A percentile compares a stretch with the other conserved stretches of the same genome.
Conservation (phyloP, 2,888 invertebrate genomes). For the Elmis aenea region DNA sequence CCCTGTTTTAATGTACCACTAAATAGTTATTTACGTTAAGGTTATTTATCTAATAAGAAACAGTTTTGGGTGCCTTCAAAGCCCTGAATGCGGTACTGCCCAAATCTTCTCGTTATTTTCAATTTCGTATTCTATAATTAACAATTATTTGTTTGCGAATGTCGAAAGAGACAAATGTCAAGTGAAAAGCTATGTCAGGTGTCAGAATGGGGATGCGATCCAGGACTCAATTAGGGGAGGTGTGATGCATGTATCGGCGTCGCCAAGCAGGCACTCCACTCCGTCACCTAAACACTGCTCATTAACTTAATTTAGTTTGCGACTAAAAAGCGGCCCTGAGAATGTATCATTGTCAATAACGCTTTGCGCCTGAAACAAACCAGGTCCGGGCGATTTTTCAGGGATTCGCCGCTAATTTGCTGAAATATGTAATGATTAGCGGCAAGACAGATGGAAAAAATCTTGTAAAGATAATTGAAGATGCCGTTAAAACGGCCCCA, state of each 20-base stretch:
- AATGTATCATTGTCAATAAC: constrained; percentile 32
- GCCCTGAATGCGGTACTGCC: too few species aligned
- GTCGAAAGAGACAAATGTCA: constrained; percentile 37
- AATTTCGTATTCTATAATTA: too few species aligned
- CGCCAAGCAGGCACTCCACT: constrained; percentile 39
- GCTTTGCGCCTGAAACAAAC: constrained; percentile 25
- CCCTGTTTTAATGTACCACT: too few species aligned
- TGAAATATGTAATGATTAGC: too few species aligned
- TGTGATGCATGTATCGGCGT: constrained; percentile 38
- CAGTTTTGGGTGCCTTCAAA: too few species aligned
- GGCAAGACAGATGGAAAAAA: background rate
- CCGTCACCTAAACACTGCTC: constrained; percentile 39
- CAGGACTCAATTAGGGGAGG: constrained; percentile 39
- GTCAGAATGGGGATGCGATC: constrained; percentile 36
- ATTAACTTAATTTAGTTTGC: constrained; percentile 34
- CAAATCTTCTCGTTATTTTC: too few species aligned
- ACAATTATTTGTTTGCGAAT: constrained; percentile 4
- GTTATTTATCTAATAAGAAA: too few species aligned
- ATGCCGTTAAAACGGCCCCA: too few species aligned
- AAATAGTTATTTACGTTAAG: too few species aligned
- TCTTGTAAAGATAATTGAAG: too few species aligned
- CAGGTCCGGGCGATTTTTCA: too few species aligned
- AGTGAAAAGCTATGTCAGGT: constrained; percentile 43
- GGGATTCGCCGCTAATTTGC: too few species aligned
- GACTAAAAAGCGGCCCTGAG: constrained; percentile 27